Evolutionary conservation across 2,888 invertebrate genomes (phyloP), one percentile per base, ranked within the genome.

Genomic region (Dioctria linearis): DNA sequence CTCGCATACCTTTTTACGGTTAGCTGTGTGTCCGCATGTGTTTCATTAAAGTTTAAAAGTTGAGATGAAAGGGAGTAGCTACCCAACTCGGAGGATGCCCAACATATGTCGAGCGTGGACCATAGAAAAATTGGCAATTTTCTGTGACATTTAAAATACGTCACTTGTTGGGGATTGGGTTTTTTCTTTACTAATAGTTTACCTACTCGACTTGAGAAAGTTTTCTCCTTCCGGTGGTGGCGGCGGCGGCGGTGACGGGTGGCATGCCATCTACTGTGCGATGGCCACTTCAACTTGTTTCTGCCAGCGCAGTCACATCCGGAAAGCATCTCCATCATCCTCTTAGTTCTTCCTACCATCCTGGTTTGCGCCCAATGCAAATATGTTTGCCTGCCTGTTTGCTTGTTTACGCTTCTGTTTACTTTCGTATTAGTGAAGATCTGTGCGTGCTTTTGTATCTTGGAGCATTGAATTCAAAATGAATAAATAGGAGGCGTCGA

Each of bases 91-190:
- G 42, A 43, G 25, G 42, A 25, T n/a, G n/a, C n/a, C n/a, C 57
- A 59, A 59, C 59, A 59, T 59, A 25, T 59, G 57, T 43, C 8
- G 57, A 59, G 43, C 13, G n/a, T 5, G 42, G 42, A n/a, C n/a
- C 8, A 39, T 9, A 37, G 59, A 11, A 37, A 63, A 63, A 63
- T 39, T 37, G 63, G 63, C 39, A 42, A 75, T 75, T 59, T 59
- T 59, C 59, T 42, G 73, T 59, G 73, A 75, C 59, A 75, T 59
- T 75, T 75, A 75, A 75, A 75, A 75, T 75, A 57, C 59, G 59
- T 43, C 73, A 75, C 57, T 42, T 59, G 73, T 75, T 43, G 37
- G 69, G 46, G 67, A 25, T 67, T 67, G 43, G 40, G 6, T 59
- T 75, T 75, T 75, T 75, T 40, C 37, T 73, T 13, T 40, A 13